A percentile compares a stretch with the other conserved stretches of the same genome.
phyloP scores from a whole-genome alignment of 2,797 vertebrate species.

The Channa striata region DNA sequence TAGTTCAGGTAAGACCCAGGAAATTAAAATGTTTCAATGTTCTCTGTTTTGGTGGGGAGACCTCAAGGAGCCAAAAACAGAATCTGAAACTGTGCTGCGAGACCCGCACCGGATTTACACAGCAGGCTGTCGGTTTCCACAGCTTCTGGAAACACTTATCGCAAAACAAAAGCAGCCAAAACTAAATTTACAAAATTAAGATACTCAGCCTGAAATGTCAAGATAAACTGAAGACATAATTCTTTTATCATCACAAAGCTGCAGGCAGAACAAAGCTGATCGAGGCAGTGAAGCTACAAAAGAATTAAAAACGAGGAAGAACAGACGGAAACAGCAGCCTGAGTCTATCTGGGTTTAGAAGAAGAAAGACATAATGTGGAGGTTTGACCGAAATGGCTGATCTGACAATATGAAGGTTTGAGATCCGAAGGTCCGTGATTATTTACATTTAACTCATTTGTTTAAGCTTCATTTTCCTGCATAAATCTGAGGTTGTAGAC shows the following conservation, averaged over 20 bases:
- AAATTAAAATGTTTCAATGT: background rate
- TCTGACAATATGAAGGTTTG: too few relatives aligned
- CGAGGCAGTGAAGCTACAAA: background rate
- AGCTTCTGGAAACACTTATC: background rate
- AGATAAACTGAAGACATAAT: too few relatives aligned
- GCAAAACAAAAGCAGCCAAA: background rate
- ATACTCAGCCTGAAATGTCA: background rate
- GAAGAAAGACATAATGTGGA: background rate
- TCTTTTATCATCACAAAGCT: background rate
- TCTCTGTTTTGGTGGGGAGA: too few relatives aligned
- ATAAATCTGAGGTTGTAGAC: too few relatives aligned
- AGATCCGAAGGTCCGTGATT: too few relatives aligned
- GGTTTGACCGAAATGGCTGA: too few relatives aligned
- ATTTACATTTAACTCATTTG: too few relatives aligned
- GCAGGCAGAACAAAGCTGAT: background rate
- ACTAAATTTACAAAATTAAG: background rate
- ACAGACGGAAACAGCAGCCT: background rate
- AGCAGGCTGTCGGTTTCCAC: background rate
- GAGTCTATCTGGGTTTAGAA: background rate
- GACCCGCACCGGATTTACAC: background rate
- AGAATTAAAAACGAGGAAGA: background rate
- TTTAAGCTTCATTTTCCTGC: too few relatives aligned
- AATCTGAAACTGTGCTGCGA: background rate
- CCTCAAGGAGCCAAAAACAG: background rate
- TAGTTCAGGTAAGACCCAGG: background rate